Base-by-base conservation (phyloP, 2,113 vertebrate species). In the Nyctibius bracteatus region DNA sequence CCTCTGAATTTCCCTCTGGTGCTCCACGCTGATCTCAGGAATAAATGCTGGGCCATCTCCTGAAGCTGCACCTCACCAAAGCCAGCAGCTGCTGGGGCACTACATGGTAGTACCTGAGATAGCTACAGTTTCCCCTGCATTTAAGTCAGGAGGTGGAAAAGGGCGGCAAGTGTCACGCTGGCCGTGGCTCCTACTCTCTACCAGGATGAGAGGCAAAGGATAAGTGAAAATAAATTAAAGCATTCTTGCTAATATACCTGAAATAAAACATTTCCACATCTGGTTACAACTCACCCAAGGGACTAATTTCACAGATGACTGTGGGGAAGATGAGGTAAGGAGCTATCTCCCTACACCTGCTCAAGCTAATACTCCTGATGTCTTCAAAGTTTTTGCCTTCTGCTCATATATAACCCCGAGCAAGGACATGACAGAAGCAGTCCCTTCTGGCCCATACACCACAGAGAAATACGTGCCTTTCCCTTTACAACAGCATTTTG, bases 31-130 rank as follows among this genome's bases (percentile, higher is more conserved):
- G 5, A 7, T 2, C 12, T 7, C 1, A 3, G 46, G 39, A 61
- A 5, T 4, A 11, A 6, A 20, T 6, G 27, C 41, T 12, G 35
- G 55, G 35, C 20, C 81, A 23, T 2, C 71, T 41, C 55, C 78
- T n/a, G 41, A 18, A 52, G 5, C 30, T 8, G 12, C 2, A 20
- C 6, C 0, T 19, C 6, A 25, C 23, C 30, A 9, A 51, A 33
- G 19, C 2, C 44, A 59, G 27, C 49, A 21, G 55, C 22, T 39
- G 44, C 51, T n/a, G n/a, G 39, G 63, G 30, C 57, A 49, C 16
- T 2, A 7, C 9, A 3, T 28, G 4, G 23, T 0, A 11, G 23
- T 4, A 28, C 8, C 31, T 2, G 27, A 27, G 37, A 8, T 0
- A 24, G 24, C 28, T 28, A 7, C 14, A 2, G n/a, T 8, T 22